Evolutionary conservation across 2,797 vertebrate genomes (phyloP).

Genomic region (Phataginus tetradactyla): DNA sequence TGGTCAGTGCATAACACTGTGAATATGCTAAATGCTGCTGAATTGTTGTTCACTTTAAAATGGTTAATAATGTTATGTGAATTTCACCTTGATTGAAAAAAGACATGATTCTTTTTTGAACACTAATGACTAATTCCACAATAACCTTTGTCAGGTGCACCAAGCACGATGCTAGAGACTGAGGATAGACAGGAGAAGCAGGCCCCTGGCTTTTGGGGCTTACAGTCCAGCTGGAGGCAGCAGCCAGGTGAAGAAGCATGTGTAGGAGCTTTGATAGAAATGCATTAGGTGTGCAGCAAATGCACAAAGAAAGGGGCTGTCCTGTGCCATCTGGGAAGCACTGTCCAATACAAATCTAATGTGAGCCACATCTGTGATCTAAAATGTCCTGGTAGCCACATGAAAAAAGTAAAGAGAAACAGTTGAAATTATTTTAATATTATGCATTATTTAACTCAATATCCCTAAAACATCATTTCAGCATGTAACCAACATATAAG

Average conservation of each 20-base stretch:
- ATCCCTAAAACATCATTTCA: neutral
- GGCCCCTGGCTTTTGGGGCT: neutral
- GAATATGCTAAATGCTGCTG: neutral
- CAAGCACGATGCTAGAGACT: neutral
- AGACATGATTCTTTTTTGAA: neutral
- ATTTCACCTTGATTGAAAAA: neutral
- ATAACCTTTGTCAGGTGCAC: neutral
- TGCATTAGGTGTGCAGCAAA: accelerated
- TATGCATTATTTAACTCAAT: neutral
- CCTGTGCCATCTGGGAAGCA: neutral
- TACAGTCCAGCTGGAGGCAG: neutral
- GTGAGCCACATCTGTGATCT: neutral
- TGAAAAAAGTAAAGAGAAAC: neutral
- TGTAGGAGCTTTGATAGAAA: neutral
- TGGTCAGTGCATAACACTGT: neutral
- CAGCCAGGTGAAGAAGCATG: neutral
- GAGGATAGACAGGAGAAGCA: neutral
- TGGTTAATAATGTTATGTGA: neutral
- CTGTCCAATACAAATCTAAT: neutral
- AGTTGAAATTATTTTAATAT: neutral
- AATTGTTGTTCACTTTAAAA: neutral
- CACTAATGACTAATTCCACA: neutral
- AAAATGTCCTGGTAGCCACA: neutral
- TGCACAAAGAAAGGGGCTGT: accelerated
- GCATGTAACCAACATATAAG: neutral